Evolutionary conservation across 92 coral and sea anemone genomes (phyloP).

Genomic region (Bergia sp.): DNA sequence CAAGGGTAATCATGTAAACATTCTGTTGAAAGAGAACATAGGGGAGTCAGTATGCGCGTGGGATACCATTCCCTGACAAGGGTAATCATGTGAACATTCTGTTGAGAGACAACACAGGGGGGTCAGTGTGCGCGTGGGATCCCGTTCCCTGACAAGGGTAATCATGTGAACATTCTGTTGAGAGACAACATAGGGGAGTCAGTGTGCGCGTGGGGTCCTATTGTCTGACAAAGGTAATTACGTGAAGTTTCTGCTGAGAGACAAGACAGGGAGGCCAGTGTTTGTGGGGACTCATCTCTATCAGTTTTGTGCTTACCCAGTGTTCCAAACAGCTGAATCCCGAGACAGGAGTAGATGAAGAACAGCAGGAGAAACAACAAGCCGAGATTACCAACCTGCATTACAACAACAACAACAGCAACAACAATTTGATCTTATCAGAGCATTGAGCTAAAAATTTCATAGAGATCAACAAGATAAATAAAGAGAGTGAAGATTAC

Average conservation of each 20-base stretch:
- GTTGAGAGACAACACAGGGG: neutral
- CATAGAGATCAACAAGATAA: no score
- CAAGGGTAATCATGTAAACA: slow-evolving; percentile 54
- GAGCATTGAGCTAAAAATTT: no score
- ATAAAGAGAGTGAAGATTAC: no score
- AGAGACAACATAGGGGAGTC: neutral
- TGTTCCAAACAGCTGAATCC: slow-evolving; percentile 92
- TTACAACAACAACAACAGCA: neutral
- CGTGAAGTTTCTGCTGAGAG: slow-evolving; percentile 62
- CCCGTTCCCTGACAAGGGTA: slow-evolving; percentile 86
- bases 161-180: slow-evolving; percentile 66
- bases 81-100: slow-evolving; percentile 70
- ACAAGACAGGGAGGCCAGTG: no score
- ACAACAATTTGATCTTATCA: no score
- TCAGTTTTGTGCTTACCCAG: slow-evolving; percentile 64
- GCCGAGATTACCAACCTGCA: slow-evolving; percentile 95
- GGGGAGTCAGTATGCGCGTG: slow-evolving; percentile 58
- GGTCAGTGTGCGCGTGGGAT: slow-evolving; percentile 62
- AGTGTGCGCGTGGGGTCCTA: slow-evolving; percentile 75
- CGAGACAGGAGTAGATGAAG: slow-evolving; percentile 94
- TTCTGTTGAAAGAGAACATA: slow-evolving; percentile 54
- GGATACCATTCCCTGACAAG: slow-evolving; percentile 82
- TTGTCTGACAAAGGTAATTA: slow-evolving; percentile 75
- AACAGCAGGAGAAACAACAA: slow-evolving; percentile 81
- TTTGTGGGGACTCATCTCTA: no score